phyloP scores from a whole-genome alignment of 2,113 vertebrate genomes.

The Seriola aureovittata region DNA sequence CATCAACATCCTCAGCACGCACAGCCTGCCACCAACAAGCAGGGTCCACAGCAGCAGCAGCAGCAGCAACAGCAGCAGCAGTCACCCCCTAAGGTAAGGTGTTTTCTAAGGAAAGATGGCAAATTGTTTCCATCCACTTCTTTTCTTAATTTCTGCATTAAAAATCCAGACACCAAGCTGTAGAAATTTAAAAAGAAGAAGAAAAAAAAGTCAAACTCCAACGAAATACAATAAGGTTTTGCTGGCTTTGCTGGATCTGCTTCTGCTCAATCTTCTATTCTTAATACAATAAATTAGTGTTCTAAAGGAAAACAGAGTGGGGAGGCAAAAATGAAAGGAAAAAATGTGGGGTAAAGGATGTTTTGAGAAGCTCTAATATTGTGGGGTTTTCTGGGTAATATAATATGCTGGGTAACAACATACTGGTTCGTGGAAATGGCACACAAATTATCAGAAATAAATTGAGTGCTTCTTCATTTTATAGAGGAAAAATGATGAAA shows the following conservation, averaged over 20 bases:
- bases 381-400: not conserved
- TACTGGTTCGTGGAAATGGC: constrained; percentile 2
- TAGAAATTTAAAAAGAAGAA: not conserved
- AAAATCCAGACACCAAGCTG: not conserved
- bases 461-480: constrained; percentile 18
- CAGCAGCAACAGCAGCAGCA: constrained; percentile 87
- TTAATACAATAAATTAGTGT: not conserved
- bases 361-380: not conserved
- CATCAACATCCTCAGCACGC: constrained; percentile 86
- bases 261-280: not conserved
- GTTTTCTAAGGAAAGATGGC: not conserved
- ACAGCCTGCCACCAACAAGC: constrained; percentile 85
- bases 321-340: not conserved
- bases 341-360: not conserved
- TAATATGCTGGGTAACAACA: not conserved
- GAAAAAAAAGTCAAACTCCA: not conserved
- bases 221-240: not conserved
- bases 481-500: constrained; percentile 4
- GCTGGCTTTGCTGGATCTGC: not conserved
- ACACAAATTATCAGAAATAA: constrained; percentile 27
- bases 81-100: constrained; percentile 92
- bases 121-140: not conserved
- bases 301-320: not conserved
- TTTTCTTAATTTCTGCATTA: no score
- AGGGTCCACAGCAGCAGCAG: constrained; percentile 78